Base-by-base conservation (phyloP, 2,888 invertebrate genomes). In the Megamerina dolium region DNA sequence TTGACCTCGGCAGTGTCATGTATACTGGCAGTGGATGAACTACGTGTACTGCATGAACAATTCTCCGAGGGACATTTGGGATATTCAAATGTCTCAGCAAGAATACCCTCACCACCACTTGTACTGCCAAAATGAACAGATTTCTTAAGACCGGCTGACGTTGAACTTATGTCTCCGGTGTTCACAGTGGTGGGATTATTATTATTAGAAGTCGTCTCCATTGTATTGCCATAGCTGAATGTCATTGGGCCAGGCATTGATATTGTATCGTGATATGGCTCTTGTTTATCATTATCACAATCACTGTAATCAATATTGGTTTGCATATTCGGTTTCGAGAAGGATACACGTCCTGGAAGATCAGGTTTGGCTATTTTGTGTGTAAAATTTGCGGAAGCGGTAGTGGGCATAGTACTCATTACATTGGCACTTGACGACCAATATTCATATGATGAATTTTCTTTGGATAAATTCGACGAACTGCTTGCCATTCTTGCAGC, bases 281-380 rank as follows among this genome's bases (percentile, higher is more conserved):
- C 57, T 49, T 62, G 63, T 31, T 61, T 63, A 21, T 66, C 68
- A 45, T 67, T 65, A 20, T 71, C 69, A 45, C 63, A 63, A 43
- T 70, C 70, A 42, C 70, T 67, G 9, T 62, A 60, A 46, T 64
- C 62, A 8, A 60, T 46, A 34, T 68, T 64, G 17, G 54, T 61
- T 33, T 55, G 55, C 14, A 55, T 53, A 12, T 52, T 56, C 2
- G 59, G 51, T 45, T 68, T 70, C 17, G 64, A 61, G 46, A 72
- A 72, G 5, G 72, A 72, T 1, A 72, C 72, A 13, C 72, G 57
- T 3, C 72, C 72, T 1, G 72, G 72, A 23, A 72, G 58, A 61
- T 72, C 72, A 2, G 66, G 58, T 44, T 66, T 66, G 42, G 52
- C 51, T 1, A 53, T 37, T 33, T 58, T 60, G 26, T 52, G 54